Conservation (phyloP, 1,140 invertebrate genomes). For the Hyphantria cunea region DNA sequence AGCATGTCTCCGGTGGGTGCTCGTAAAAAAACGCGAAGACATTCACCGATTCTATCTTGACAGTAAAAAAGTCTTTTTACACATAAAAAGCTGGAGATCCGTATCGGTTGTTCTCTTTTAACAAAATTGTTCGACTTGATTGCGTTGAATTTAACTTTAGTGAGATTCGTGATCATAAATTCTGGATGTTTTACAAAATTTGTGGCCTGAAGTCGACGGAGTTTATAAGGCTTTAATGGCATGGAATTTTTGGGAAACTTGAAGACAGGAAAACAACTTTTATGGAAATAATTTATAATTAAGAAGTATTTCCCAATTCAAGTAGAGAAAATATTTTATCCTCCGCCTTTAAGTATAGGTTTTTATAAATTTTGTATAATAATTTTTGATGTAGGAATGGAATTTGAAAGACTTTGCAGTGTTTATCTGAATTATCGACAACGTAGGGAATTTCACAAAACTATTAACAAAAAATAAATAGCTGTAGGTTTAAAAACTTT, state of each 20-base stretch:
- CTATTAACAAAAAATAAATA: no score
- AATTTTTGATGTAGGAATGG: neutral
- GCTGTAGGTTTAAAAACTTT: no score
- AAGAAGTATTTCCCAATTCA: neutral
- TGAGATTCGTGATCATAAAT: conserved; percentile 13
- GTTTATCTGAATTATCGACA: no score
- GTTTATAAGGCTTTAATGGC: conserved; percentile 24
- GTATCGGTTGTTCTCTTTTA: conserved; percentile 34
- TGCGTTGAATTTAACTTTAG: conserved; percentile 26
- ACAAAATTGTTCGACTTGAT: conserved; percentile 24
- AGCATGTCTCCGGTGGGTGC: conserved; percentile 12
- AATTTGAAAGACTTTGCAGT: no score
- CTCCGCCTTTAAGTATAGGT: neutral
- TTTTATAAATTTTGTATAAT: neutral
- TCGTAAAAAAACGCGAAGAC: conserved; percentile 34
- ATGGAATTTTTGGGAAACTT: conserved; percentile 4
- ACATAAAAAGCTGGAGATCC: conserved; percentile 33
- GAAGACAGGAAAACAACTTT: neutral
- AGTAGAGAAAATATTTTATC: neutral
- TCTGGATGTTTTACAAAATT: conserved; percentile 17
- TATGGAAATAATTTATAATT: conserved; percentile 10
- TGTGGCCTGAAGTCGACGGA: conserved; percentile 18
- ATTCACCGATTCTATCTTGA: conserved; percentile 34
- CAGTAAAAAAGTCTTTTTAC: conserved; percentile 36
- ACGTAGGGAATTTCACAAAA: no score